Percentiles rank a stretch among this genome's conserved stretches.
These are phyloP conservation scores for Drosophila neutralis DNA, from an alignment of 2,888 invertebrate genomes.

Conservation along the genomic window DNA sequence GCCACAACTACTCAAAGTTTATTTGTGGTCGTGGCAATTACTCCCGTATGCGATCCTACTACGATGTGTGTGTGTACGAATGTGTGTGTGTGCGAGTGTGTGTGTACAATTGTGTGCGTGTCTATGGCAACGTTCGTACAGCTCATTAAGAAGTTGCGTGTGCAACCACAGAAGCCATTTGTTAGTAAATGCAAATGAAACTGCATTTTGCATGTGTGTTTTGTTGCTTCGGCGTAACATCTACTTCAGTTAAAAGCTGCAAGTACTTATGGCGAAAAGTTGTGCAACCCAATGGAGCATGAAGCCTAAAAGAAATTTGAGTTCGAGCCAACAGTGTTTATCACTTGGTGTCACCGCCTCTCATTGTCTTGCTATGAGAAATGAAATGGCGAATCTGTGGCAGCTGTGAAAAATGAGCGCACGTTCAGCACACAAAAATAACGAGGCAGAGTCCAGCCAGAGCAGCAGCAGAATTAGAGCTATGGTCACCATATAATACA, in stretches of 20 bases:
- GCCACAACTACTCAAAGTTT: constrained; percentile 19
- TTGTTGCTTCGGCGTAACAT: constrained; percentile 5
- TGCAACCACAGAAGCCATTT: constrained; percentile 56
- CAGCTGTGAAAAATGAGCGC: constrained; percentile 72
- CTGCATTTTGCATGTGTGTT: constrained; percentile 29
- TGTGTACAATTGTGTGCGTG: constrained; percentile 1
- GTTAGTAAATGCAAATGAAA: constrained; percentile 54
- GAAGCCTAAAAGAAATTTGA: constrained; percentile 36
- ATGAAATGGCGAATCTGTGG: constrained; percentile 56
- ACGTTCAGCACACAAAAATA: constrained; percentile 51
- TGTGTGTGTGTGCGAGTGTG: neutral
- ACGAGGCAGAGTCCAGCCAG: constrained; percentile 12
- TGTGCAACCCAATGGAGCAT: constrained; percentile 13
- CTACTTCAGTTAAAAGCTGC: constrained; percentile 15
- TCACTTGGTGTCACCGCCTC: constrained; percentile 11
- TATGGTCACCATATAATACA: constrained; percentile 19
- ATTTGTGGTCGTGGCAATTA: constrained; percentile 1
- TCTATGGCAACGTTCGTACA: constrained; percentile 40
- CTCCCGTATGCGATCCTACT: neutral
- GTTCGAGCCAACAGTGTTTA: neutral
- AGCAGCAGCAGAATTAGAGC: constrained; percentile 21
- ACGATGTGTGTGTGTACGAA: neutral
- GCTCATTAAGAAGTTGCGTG: constrained; percentile 53
- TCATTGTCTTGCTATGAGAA: constrained; percentile 40
- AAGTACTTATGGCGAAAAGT: constrained; percentile 34